These are phyloP conservation scores for Ephialtes manifestator DNA, from an alignment of 2,888 invertebrate species.

Conservation along the genomic window DNA sequence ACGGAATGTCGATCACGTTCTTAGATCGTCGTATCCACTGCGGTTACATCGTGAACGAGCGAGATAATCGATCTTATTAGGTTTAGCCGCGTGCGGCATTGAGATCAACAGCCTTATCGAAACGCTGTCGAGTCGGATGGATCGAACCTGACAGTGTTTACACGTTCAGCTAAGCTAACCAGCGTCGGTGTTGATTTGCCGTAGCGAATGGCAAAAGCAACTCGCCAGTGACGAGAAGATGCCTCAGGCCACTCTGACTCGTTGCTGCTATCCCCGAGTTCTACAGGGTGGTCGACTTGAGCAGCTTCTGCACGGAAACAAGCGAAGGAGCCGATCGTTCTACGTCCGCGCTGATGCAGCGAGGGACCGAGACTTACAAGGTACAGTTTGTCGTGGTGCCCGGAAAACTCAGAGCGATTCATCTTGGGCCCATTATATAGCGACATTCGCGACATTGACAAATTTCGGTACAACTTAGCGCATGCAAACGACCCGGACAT, in stretches of 20 bases:
- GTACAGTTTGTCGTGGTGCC: slow-evolving; percentile 36
- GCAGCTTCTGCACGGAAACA: background rate
- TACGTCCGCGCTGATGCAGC: background rate
- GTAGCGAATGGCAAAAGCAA: slow-evolving; percentile 5
- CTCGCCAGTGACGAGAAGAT: background rate
- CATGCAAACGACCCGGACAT: slow-evolving; percentile 43
- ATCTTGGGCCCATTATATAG: slow-evolving; percentile 75
- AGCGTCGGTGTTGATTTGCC: slow-evolving; percentile 20
- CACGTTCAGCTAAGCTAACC: slow-evolving; percentile 36
- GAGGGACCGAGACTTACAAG: slow-evolving; percentile 32
- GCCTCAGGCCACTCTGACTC: background rate
- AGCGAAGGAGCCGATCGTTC: slow-evolving; percentile 16
- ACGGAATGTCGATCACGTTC: slow-evolving; percentile 16
- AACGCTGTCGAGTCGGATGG: slow-evolving; percentile 5
- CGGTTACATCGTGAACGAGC: slow-evolving; percentile 13
- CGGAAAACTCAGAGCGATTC: slow-evolving; percentile 69
- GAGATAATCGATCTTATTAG: slow-evolving; percentile 38
- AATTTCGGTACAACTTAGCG: slow-evolving; percentile 72
- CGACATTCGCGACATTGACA: slow-evolving; percentile 73
- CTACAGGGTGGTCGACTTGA: slow-evolving; percentile 30
- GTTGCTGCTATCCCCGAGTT: background rate
- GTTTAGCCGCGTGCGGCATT: slow-evolving; percentile 40
- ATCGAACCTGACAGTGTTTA: slow-evolving; percentile 38
- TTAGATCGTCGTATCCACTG: background rate
- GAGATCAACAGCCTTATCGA: slow-evolving; percentile 52